A percentile compares a stretch with the other conserved stretches of the same genome.
These are phyloP conservation scores for Rutilus rutilus DNA, from an alignment of 2,113 vertebrate genomes.

Conservation along the genomic window DNA sequence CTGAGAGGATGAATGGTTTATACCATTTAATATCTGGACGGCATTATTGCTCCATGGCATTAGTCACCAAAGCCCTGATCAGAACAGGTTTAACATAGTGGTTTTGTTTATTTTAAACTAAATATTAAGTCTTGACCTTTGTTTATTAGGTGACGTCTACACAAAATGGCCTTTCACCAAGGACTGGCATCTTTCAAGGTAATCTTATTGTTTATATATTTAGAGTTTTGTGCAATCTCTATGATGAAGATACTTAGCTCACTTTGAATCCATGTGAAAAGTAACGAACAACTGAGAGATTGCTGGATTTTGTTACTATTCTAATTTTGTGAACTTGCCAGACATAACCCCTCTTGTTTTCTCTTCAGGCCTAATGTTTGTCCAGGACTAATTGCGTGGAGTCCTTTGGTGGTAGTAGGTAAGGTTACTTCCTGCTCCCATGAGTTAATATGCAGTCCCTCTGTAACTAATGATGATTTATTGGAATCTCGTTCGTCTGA, in stretches of 20 bases:
- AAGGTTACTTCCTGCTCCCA: background rate
- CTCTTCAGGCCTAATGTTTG: background rate
- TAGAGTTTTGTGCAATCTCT: slow-evolving; percentile 50
- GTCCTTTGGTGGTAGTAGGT: background rate
- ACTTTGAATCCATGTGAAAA: slow-evolving; percentile 82
- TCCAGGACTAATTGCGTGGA: background rate
- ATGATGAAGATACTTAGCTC: slow-evolving; percentile 83
- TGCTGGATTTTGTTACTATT: background rate
- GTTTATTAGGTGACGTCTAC: background rate
- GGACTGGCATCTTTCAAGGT: background rate
- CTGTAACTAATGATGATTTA: slow-evolving; percentile 43
- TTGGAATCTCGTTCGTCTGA: too few species aligned
- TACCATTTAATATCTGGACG: slow-evolving; percentile 64
- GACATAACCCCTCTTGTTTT: background rate
- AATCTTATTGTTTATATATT: background rate
- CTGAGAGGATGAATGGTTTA: slow-evolving; percentile 73
- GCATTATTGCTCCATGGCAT: slow-evolving; percentile 67
- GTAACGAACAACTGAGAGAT: slow-evolving; percentile 75
- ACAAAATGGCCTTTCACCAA: too few species aligned
- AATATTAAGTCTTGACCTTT: background rate
- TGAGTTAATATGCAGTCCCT: background rate
- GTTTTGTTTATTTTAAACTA: background rate
- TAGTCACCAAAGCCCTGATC: slow-evolving; percentile 77
- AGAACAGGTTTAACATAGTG: slow-evolving; percentile 37
- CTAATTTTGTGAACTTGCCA: background rate